Evolutionary conservation across 2,113 vertebrate species (phyloP), one percentile per base, ranked within the genome.

Genomic region (Daboia siamensis): DNA sequence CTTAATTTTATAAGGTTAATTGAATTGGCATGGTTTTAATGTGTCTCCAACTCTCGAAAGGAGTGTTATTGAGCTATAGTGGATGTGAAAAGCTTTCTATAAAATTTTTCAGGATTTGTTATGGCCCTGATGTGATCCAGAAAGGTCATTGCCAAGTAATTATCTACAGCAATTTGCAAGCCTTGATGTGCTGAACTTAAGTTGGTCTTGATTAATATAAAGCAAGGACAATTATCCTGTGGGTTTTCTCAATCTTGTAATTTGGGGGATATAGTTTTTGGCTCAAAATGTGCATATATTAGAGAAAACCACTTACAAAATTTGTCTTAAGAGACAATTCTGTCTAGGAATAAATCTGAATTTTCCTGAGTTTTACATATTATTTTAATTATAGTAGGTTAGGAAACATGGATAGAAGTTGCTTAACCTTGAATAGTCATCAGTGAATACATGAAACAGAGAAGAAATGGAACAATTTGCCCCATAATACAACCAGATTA

Each of bases 1-100:
- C 91, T 91, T 17, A 94, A 91, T 90, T 88, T 21, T 92, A 93
- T 61, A 23, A 54, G 87, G 86, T 93, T 90, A 95, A 96, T 95
- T 93, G 92, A 89, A 92, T 57, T 92, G 57, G 33, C 29, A 90
- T 64, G 87, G 89, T 69, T 90, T 95, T 90, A 48, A 57, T 54
- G 21, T 44, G 23, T 92, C 2, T 90, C 48, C 56, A 21, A 89
- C 24, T 89, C 88, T 88, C n/a, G 12, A 44, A 0, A 1, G 87
- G 69, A 64, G 64, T 87, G 90, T 92, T 92, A 29, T 74, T 54
- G 24, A 0, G 1, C 29, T 51, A 6, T 17, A 10, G 61, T 39
- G 52, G n/a, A 52, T 90, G 11, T 46, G 84, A 88, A 89, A 69
- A 87, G 86, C 55, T 23, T 80, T 2, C 3, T 74, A 33, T 74